phyloP scores from a whole-genome alignment of 2,113 vertebrate species.

The Addax nasomaculatus region DNA sequence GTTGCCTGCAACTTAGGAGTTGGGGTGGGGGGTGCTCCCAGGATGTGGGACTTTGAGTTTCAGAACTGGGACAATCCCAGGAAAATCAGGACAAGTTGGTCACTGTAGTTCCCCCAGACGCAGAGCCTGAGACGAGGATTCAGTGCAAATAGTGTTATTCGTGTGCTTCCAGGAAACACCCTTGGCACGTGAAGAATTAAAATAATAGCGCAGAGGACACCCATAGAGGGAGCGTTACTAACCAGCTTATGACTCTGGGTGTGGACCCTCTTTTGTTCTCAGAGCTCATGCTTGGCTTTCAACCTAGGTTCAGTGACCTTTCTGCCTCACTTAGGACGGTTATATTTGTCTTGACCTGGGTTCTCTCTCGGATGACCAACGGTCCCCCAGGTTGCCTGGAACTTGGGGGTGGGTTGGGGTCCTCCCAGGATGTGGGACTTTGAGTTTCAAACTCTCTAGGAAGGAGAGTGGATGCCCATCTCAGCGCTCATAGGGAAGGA shows the following conservation, averaged over 20 bases:
- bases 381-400: neutral
- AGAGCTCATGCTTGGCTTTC: neutral
- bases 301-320: neutral
- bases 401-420: neutral
- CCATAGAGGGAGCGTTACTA: neutral
- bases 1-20: neutral
- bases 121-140: neutral
- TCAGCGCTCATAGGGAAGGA: neutral
- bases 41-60: neutral
- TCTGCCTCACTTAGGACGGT: neutral
- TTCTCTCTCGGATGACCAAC: neutral
- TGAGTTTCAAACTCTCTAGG: neutral
- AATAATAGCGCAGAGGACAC: neutral
- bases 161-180: neutral
- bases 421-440: neutral
- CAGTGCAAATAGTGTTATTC: neutral
- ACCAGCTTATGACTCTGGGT: fast-evolving
- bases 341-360: neutral
- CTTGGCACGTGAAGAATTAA: neutral
- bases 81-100: neutral
- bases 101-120: neutral
- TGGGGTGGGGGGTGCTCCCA: no score
- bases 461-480: neutral
- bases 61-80: neutral
- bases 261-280: neutral